Conservation (phyloP, 2,888 invertebrate species). For the Adela reaumurella region DNA sequence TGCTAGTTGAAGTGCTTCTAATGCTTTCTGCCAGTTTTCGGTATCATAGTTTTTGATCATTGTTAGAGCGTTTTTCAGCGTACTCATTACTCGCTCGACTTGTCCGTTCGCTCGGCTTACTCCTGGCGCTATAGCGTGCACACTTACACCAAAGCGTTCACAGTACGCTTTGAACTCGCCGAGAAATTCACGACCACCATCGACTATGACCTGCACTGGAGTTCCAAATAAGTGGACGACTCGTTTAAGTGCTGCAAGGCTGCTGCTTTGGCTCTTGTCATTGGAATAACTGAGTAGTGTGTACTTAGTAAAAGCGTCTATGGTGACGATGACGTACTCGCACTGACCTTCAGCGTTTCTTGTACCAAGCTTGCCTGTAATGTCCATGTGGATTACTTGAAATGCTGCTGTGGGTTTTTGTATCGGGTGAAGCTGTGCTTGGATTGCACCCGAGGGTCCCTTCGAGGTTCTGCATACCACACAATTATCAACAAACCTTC, state of each 20-base stretch:
- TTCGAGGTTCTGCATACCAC: conserved; percentile 15
- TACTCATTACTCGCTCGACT: conserved; percentile 11
- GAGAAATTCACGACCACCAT: conserved; percentile 13
- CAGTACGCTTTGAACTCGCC: conserved; percentile 12
- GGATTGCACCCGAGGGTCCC: conserved; percentile 15
- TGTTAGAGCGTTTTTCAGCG: conserved; percentile 10
- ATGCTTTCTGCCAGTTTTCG: conserved; percentile 11
- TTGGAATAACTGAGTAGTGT: not conserved
- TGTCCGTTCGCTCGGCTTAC: conserved; percentile 14
- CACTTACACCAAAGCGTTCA: conserved; percentile 9
- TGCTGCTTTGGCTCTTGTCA: conserved; percentile 4
- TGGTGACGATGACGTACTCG: conserved; percentile 13
- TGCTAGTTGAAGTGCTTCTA: conserved; percentile 13
- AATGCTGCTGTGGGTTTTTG: conserved; percentile 13
- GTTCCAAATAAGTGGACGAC: conserved; percentile 10
- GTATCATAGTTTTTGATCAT: conserved; percentile 15
- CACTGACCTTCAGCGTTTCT: conserved; percentile 7
- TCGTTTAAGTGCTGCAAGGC: conserved; percentile 10
- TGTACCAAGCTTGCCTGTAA: conserved; percentile 14
- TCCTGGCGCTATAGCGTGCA: conserved; percentile 12
- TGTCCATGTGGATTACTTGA: conserved; percentile 15
- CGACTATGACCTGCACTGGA: conserved; percentile 12
- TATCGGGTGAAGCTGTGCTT: conserved; percentile 15
- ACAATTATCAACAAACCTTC: conserved; percentile 4
- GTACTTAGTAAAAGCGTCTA: conserved; percentile 12